A percentile compares a stretch with the other conserved stretches of the same genome.
phyloP scores from a whole-genome alignment of 2,888 invertebrate genomes.

The Sarcophaga caerulescens region DNA sequence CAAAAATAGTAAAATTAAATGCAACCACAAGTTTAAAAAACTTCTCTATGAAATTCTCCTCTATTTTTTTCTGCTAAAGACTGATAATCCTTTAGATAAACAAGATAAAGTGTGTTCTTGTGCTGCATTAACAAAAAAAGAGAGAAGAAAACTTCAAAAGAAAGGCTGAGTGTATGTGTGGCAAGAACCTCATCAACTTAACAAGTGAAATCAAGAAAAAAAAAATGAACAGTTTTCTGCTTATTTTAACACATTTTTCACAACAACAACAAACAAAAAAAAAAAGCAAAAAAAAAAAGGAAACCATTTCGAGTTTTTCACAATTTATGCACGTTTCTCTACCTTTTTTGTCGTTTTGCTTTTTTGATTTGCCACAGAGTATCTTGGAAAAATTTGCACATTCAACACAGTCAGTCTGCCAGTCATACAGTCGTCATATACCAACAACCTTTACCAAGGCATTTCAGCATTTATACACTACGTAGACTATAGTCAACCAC shows the following conservation, averaged over 20 bases:
- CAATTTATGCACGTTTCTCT: conserved; percentile 64
- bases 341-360: neutral
- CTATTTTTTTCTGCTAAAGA: neutral
- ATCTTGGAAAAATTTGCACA: conserved; percentile 8
- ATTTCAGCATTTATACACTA: no score
- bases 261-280: neutral
- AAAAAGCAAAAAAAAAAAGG: no score
- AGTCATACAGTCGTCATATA: no score
- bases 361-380: no score
- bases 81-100: conserved; percentile 58
- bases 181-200: neutral
- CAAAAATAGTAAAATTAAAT: no score
- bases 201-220: conserved; percentile 9
- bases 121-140: neutral
- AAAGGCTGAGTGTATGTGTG: neutral
- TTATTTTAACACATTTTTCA: conserved; percentile 35
- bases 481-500: no score
- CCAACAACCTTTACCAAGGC: no score
- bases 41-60: neutral
- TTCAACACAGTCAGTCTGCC: neutral
- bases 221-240: conserved; percentile 39
- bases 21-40: neutral
- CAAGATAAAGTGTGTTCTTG: conserved; percentile 55
- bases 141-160: conserved; percentile 3
- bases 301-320: conserved; percentile 16